Conservation (phyloP, 2,797 vertebrate genomes). For the Coregonus ussuriensis region DNA sequence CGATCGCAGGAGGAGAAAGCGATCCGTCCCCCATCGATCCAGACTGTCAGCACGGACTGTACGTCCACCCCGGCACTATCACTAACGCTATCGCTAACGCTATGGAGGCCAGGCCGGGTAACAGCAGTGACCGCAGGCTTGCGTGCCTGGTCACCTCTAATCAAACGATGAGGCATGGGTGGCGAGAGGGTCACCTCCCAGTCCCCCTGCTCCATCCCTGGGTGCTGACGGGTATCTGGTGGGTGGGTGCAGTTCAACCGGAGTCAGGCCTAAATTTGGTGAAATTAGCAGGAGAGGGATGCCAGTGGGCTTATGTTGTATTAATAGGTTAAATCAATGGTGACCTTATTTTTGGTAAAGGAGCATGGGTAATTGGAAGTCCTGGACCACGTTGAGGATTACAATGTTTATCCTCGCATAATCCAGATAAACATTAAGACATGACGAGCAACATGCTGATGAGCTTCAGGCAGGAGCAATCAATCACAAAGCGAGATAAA, state of each 20-base stretch:
- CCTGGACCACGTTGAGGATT: constrained; percentile 70
- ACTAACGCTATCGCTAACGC: constrained; percentile 58
- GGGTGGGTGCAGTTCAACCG: constrained; percentile 15
- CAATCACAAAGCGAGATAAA: constrained; percentile 65
- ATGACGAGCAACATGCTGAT: constrained; percentile 73
- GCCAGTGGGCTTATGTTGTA: constrained; percentile 62
- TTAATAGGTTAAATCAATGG: constrained; percentile 69
- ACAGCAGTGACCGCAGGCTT: constrained; percentile 76
- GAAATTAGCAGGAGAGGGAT: constrained; percentile 55
- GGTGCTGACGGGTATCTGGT: background rate
- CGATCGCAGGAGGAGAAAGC: constrained; percentile 74
- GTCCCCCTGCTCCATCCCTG: background rate
- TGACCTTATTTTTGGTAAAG: constrained; percentile 72
- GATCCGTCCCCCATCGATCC: constrained; percentile 78
- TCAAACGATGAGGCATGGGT: constrained; percentile 51
- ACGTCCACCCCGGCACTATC: constrained; percentile 65
- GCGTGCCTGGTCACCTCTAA: constrained; percentile 73
- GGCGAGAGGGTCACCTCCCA: background rate
- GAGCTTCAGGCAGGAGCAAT: constrained; percentile 67
- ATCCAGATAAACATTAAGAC: constrained; percentile 78
- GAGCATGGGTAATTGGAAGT: constrained; percentile 72
- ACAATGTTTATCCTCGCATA: constrained; percentile 74
- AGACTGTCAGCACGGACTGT: constrained; percentile 80
- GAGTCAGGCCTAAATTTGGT: constrained; percentile 50
- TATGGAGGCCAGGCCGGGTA: constrained; percentile 70